These are phyloP conservation scores for Hippotragus niger DNA, from an alignment of 2,113 vertebrate species.

Conservation along the genomic window DNA sequence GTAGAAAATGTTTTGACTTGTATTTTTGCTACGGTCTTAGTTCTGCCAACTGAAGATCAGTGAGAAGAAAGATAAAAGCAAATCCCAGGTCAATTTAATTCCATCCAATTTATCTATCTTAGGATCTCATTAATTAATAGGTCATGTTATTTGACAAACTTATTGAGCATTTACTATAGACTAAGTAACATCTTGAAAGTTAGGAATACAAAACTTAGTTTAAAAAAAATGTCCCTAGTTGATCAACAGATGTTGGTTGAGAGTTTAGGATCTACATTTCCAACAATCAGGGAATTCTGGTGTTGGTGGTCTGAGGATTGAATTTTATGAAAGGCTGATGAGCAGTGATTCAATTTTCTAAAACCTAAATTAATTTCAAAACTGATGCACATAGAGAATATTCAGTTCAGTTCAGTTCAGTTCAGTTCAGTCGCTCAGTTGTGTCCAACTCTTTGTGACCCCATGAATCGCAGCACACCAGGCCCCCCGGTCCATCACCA, in stretches of 20 bases:
- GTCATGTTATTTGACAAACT: conserved; percentile 19
- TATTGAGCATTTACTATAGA: conserved; percentile 19
- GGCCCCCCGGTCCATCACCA: too few species aligned
- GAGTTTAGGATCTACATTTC: background rate
- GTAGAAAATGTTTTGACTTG: conserved; percentile 69
- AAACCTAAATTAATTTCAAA: conserved; percentile 36
- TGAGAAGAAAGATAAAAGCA: conserved; percentile 51
- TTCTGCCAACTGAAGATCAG: conserved; percentile 65
- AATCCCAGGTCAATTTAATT: conserved; percentile 54
- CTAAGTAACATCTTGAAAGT: background rate
- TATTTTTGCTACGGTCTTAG: conserved; percentile 56
- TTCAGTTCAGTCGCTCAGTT: too few species aligned
- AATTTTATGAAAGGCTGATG: conserved; percentile 9
- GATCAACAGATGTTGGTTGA: background rate
- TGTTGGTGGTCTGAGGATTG: background rate
- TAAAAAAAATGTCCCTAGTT: background rate
- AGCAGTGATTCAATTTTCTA: background rate
- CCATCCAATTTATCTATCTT: conserved; percentile 2
- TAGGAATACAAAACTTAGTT: background rate
- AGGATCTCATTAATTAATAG: conserved; percentile 49
- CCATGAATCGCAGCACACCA: too few species aligned
- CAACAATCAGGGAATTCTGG: background rate
- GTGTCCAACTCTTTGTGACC: too few species aligned
- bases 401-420: background rate
- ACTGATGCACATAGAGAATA: background rate